Evolutionary conservation across 2,113 vertebrate species (phyloP).

Genomic region (Cochlearius cochlearius): DNA sequence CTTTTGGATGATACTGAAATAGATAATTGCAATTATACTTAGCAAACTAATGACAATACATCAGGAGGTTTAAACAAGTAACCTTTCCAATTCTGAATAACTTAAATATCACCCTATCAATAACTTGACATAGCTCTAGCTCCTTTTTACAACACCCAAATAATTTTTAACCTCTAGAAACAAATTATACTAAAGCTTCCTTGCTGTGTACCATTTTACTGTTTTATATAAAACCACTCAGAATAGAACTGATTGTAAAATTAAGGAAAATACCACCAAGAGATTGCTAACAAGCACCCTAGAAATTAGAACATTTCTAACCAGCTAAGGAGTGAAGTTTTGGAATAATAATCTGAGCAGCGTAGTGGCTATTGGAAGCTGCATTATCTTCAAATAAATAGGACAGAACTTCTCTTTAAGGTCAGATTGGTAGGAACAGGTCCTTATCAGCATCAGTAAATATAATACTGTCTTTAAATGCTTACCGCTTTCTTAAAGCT

Average conservation of each 20-base stretch:
- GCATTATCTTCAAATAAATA: background rate
- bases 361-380: background rate
- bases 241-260: background rate
- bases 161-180: background rate
- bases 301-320: background rate
- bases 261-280: background rate
- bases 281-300: background rate
- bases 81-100: background rate
- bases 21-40: background rate
- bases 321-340: background rate
- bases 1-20: slow-evolving; percentile 96
- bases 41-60: background rate
- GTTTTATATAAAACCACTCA: background rate
- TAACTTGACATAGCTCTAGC: background rate
- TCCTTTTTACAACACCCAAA: background rate
- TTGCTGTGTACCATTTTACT: background rate
- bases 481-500: background rate
- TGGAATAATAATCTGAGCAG: background rate
- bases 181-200: background rate
- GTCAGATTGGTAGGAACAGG: background rate
- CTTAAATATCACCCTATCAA: background rate
- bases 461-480: background rate
- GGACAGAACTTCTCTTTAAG: background rate
- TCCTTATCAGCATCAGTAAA: background rate
- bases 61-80: background rate